Base-by-base conservation (phyloP, 2,888 invertebrate species). In the Tenthredo amoena region DNA sequence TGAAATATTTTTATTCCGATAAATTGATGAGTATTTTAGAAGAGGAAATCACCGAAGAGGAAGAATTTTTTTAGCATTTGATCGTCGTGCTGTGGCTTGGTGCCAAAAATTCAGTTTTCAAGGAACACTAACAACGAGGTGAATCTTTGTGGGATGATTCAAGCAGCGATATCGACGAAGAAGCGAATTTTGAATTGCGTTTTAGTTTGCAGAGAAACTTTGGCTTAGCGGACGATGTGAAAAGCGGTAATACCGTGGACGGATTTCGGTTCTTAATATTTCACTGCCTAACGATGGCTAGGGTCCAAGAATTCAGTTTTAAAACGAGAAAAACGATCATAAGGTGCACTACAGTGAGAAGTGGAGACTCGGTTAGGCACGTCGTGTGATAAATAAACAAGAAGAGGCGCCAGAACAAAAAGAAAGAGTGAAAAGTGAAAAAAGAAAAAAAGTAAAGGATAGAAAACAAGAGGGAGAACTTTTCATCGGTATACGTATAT, bases 271-370 rank as follows among this genome's bases (percentile, higher is more conserved):
- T 77, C 55, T 77, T 77, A 81, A 62, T 62, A 58, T 81, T 62
- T 81, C 62, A 81, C 62, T 58, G 62, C 62, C 62, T 62, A 62
- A 83, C 65, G 65, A 83, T 87, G 87, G 88, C 88, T 76, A 31
- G 72, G 72, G 76, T 87, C 88, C 87, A 88, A 86, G 88, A 88
- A 87, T 89, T 87, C 87, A 88, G 86, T 87, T 86, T 68, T 15
- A 83, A 83, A 81, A 81, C 58, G 62, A 81, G 40, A 81, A 81
- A 58, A 77, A 77, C 77, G 50, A 62, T 62, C 37, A 21, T 40
- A 40, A 31, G 31, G 37, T 40, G 76, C 50, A 40, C 40, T 77
- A 55, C 47, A 18, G 26, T 79, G 58, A 40, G 62, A 81, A 81
- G 58, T 81, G 40, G 58, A 40, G 31, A 37, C 26, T 81, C 21